Evolutionary conservation across 2,113 vertebrate genomes (phyloP), one percentile per base, ranked within the genome.

Genomic region (Falco punctatus): DNA sequence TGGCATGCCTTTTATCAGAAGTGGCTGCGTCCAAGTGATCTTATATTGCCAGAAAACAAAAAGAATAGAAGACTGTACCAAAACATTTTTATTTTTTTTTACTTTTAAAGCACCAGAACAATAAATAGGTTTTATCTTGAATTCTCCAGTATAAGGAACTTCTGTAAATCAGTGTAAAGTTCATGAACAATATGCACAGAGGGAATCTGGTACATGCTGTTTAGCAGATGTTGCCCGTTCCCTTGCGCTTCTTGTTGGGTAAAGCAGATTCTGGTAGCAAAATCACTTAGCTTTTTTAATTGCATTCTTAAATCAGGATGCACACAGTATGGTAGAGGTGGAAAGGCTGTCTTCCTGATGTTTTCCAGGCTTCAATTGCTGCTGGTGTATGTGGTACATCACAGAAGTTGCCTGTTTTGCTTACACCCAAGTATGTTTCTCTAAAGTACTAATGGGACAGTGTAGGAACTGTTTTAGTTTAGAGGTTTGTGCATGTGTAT

Each of bases 241-340:
- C 61, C 44, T 73, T 52, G 24, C 0, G 1, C 64, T 85, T 85
- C 58, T 75, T 48, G 26, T 57, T 83, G 38, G 7, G 16, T 74
- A 62, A 69, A 49, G 49, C 61, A 79, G 19, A 58, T 79, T 73
- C 18, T 52, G 66, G 42, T 61, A 86, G 59, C 24, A 86, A 69
- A 78, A 69, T 57, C 48, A 42, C 64, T 71, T 64, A 62, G 21
- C 33, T 86, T 78, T 51, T 30, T 52, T 73, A 66, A 38, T 27
- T 48, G 30, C 1, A 1, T 67, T 48, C 33, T 83, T 82, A 62
- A 86, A 58, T 44, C 52, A 79, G 66, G 44, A 24, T 73, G 59
- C 16, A 28, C 14, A 14, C 0, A 0, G 9, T 81, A 30, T 35
- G 44, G 48, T 38, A 49, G 16, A 13, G 15, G 13, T 66, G 22